Base-by-base conservation (phyloP, 1,140 invertebrate genomes). In the Temnothorax longispinosus region DNA sequence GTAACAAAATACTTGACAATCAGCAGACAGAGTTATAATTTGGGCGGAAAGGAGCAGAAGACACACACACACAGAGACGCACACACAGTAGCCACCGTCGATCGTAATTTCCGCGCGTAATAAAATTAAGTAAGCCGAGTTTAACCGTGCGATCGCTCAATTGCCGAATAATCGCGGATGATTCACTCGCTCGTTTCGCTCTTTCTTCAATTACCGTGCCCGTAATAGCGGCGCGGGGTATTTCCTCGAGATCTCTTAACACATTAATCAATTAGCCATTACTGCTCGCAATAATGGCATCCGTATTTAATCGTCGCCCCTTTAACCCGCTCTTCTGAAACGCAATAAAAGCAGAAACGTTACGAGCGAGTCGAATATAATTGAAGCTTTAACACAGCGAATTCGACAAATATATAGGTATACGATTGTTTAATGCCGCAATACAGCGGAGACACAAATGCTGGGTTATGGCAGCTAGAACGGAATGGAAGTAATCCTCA, bases 241-340 rank as follows among this genome's bases (percentile, higher is more conserved):
- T 50, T 74, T 74, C 41, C 41, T 74, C 54, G 69, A 47, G 27
- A 75, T 84, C 69, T 60, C 32, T 74, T 38, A 38, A 74, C 32
- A 27, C 41, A 62, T 84, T 74, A 74, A 84, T 84, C 69, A 50
- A 84, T 84, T 74, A 75, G 72, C 72, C 44, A 60, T 60, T 74
- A 47, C 27, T 6, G 80, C 32, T 21, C 69, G 47, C 64, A 71
- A 84, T 62, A 84, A 74, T 54, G 60, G 80, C 67, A 65, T 54
- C 27, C 67, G 67, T 54, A 54, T 54, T 74, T 75, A 75, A 84
- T 84, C 44, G 32, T 65, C 52, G 80, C 32, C n/a, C 54, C 10
- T 84, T 74, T 27, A 60, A 21, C 11, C 41, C 67, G 38, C 54
- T 60, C 56, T 74, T 27, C 38, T 6, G 54, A 6, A 15, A 21